Base-by-base conservation (phyloP, 2,113 vertebrate genomes). In the Colossoma macropomum region DNA sequence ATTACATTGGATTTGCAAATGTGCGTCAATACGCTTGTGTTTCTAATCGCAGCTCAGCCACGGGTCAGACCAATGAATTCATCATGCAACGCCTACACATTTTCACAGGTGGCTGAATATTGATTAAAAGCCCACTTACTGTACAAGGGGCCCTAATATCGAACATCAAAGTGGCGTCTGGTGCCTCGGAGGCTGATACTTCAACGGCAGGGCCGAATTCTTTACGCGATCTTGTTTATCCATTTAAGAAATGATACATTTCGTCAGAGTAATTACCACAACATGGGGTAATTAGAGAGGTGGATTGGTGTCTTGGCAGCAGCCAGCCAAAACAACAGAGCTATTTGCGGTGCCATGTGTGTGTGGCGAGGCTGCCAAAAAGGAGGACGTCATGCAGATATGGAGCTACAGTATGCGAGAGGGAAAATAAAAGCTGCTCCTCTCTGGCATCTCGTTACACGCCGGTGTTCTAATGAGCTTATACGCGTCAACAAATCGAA, bases 241-340 rank as follows among this genome's bases (percentile, higher is more conserved):
- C 77, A 75, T 88, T 79, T 84, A 86, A 89, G 86, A 88, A 91
- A 90, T 84, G 81, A 76, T 79, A 83, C 75, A 91, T 91, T 93
- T 92, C 88, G 89, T 62, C 38, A 81, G 85, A 90, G 87, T 92
- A 92, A 93, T 93, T 93, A 92, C 88, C 81, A 82, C 85, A 87
- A 87, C 91, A 85, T 75, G 28, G 68, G 87, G 85, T 91, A 90
- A 94, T 94, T 91, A 91, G 88, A 89, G 89, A 77, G 72, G 88
- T 86, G 89, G 86, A 92, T 91, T 89, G 87, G 90, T 89, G 77
- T 87, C 88, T 91, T 87, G 87, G 87, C 87, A 85, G 77, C 77
- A 84, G 69, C 85, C 78, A 80, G 90, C 41, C 76, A 86, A 87
- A 91, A 89, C 84, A 85, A 86, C 82, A 86, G 88, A 86, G 85